These are phyloP conservation scores for Zosterops lateralis DNA, from an alignment of 2,113 vertebrate species.

Conservation along the genomic window DNA sequence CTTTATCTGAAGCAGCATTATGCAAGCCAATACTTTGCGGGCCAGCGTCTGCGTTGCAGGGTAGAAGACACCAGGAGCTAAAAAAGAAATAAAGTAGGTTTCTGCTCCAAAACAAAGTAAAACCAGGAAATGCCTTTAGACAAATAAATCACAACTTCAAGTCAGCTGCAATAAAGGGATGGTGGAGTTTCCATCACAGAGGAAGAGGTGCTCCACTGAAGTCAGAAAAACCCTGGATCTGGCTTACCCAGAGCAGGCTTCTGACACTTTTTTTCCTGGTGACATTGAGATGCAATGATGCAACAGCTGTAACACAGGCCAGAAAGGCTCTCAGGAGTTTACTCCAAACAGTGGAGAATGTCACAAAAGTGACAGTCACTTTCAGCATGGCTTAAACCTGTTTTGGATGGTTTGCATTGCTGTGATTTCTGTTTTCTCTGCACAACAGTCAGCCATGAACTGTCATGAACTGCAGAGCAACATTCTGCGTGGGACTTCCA, in stretches of 20 bases:
- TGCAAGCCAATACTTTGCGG: slow-evolving; percentile 2
- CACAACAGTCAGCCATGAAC: not conserved
- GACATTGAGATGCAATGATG: not conserved
- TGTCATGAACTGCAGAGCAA: not conserved
- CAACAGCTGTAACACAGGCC: not conserved
- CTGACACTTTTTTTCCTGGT: not conserved
- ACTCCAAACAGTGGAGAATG: not conserved
- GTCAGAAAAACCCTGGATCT: not conserved
- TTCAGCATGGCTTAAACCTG: not conserved
- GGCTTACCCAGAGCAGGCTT: not conserved
- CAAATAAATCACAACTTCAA: slow-evolving; percentile 43
- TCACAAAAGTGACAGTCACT: not conserved
- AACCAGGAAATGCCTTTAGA: slow-evolving; percentile 46
- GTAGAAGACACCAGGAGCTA: slow-evolving; percentile 21
- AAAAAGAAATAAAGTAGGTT: slow-evolving; percentile 2
- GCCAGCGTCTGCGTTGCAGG: not conserved
- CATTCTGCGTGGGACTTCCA: not conserved
- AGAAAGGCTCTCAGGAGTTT: not conserved
- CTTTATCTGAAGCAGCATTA: slow-evolving; percentile 55
- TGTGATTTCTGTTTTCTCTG: not conserved
- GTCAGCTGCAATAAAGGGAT: not conserved
- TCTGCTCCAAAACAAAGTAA: slow-evolving; percentile 19
- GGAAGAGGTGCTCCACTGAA: not conserved
- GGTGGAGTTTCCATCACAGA: not conserved
- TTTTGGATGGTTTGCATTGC: not conserved